Conservation (phyloP, 2,888 invertebrate genomes). For the Teleogryllus oceanicus region DNA sequence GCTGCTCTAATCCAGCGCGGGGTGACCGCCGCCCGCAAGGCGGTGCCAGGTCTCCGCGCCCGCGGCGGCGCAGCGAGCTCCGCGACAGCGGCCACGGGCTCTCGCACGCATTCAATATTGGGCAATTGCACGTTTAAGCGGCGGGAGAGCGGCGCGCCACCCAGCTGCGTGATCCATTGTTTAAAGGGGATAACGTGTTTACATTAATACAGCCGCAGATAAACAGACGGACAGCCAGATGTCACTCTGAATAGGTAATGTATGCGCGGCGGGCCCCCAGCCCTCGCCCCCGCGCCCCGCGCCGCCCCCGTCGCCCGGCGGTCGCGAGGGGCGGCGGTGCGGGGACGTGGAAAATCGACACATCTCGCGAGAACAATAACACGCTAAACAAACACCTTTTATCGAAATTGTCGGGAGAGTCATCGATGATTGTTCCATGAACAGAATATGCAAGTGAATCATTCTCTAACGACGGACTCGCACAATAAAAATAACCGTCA, state of each 20-base stretch:
- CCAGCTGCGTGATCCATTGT: background rate
- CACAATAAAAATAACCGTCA: slow-evolving; percentile 1
- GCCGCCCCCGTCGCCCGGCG: too few species aligned
- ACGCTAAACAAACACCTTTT: slow-evolving; percentile 18
- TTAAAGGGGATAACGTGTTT: slow-evolving; percentile 9
- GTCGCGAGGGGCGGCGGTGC: background rate
- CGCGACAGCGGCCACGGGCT: background rate
- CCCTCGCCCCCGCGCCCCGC: too few species aligned
- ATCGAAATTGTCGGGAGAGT: slow-evolving; percentile 18
- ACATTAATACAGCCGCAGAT: slow-evolving; percentile 18
- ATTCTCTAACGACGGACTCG: background rate
- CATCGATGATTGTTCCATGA: slow-evolving; percentile 7
- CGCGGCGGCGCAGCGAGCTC: background rate
- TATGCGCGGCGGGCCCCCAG: background rate
- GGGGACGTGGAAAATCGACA: slow-evolving; percentile 18
- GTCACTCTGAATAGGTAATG: background rate
- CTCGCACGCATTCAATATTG: background rate
- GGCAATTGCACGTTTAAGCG: slow-evolving; percentile 4
- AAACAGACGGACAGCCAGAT: slow-evolving; percentile 1
- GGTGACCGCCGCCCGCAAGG: too few species aligned
- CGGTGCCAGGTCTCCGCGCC: background rate
- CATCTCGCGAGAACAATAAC: slow-evolving; percentile 10
- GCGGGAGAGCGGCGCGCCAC: background rate
- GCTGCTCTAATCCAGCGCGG: too few species aligned
- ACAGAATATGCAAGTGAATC: slow-evolving; percentile 4